A percentile compares a stretch with the other conserved stretches of the same genome.
Evolutionary conservation across 2,888 invertebrate genomes (phyloP).

Genomic region (Serrognathus titanus): DNA sequence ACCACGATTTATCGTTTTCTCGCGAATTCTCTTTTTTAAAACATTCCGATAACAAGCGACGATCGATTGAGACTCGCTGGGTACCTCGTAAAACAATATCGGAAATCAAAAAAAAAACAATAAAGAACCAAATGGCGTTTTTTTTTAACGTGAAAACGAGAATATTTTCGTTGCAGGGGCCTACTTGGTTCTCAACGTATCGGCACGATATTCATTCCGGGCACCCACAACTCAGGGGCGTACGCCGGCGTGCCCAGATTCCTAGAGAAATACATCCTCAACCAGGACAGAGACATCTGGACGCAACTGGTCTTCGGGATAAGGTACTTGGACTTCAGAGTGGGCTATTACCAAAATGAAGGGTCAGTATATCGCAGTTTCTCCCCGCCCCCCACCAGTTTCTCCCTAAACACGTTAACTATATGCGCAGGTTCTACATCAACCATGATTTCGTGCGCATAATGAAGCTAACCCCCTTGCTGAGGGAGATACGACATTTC

Average conservation of each 20-base stretch:
- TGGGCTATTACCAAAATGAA: conserved; percentile 61
- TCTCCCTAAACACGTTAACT: not conserved
- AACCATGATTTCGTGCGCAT: conserved; percentile 71
- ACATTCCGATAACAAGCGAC: too few species aligned
- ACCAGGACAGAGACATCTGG: conserved; percentile 79
- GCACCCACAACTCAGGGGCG: conserved; percentile 68
- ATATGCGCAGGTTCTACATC: conserved; percentile 60
- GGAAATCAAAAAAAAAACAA: too few species aligned
- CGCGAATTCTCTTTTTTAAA: too few species aligned
- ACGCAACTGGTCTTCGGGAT: conserved; percentile 81
- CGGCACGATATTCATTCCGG: conserved; percentile 63
- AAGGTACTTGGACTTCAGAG: conserved; percentile 75
- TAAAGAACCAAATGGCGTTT: too few species aligned
- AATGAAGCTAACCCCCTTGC: conserved; percentile 61
- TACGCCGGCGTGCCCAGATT: conserved; percentile 53
- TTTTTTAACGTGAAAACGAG: too few species aligned
- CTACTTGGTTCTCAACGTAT: conserved; percentile 57
- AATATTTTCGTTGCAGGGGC: conserved; percentile 44
- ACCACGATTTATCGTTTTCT: too few species aligned
- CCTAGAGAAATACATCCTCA: conserved; percentile 49
- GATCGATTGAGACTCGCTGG: too few species aligned
- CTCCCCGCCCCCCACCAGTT: not conserved
- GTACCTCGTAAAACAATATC: too few species aligned
- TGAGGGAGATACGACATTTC: conserved; percentile 69
- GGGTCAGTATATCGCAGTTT: conserved; percentile 17